A percentile compares a stretch with the other conserved stretches of the same genome.
phyloP scores from a whole-genome alignment of 2,797 vertebrate genomes.

The Tachyglossus aculeatus region DNA sequence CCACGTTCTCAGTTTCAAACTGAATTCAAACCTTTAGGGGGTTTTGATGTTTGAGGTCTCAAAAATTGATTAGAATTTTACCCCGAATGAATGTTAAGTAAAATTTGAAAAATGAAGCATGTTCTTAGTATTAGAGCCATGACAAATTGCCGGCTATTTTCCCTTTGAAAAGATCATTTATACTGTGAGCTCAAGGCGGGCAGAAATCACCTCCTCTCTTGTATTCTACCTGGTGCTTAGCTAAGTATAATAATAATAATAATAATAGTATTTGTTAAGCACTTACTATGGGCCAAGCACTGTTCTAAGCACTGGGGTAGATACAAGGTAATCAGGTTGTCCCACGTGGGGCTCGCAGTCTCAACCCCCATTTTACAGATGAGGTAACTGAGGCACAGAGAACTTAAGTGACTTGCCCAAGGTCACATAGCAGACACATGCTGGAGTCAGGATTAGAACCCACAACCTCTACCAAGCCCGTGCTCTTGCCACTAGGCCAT shows the following conservation, averaged over 20 bases:
- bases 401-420: not conserved
- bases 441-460: no score
- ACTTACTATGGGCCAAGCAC: no score
- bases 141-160: not conserved
- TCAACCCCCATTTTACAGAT: not conserved
- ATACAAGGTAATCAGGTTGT: no score
- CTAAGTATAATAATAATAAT: not conserved
- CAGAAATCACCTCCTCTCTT: no score
- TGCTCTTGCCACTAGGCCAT: no score
- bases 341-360: no score
- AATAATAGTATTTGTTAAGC: not conserved
- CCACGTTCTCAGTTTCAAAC: not conserved
- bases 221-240: no score
- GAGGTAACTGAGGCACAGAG: not conserved
- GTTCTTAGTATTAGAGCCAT: not conserved
- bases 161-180: not conserved
- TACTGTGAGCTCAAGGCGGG: no score
- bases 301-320: not conserved
- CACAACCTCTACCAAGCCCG: no score
- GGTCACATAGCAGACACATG: no score
- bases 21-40: not conserved
- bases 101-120: not conserved
- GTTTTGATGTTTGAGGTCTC: not conserved
- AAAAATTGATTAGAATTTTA: not conserved
- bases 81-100: not conserved